Percentiles rank a stretch among this genome's conserved stretches.
Evolutionary conservation across 2,113 vertebrate species (phyloP).

Genomic region (Acanthisitta chloris): DNA sequence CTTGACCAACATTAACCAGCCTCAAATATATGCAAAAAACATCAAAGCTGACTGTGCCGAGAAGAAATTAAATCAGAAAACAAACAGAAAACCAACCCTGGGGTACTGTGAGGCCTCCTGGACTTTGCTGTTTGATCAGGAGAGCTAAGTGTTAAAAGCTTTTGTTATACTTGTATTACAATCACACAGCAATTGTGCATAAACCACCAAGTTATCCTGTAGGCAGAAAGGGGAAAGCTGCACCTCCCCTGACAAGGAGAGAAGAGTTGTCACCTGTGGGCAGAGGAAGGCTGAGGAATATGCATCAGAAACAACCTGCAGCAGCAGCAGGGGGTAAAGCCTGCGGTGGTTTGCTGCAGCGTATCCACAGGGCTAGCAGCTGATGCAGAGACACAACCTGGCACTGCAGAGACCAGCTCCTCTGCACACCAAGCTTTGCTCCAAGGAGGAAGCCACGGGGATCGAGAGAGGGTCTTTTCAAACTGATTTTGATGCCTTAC

Average conservation of each 20-base stretch:
- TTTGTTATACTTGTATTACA: not conserved
- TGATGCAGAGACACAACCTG: not conserved
- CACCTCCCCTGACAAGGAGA: conserved; percentile 5
- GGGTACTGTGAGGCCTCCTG: not conserved
- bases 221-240: conserved; percentile 6
- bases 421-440: not conserved
- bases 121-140: conserved; percentile 43
- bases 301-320: conserved; percentile 19
- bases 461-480: not conserved
- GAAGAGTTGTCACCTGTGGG: conserved; percentile 35
- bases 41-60: conserved; percentile 33
- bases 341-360: not conserved
- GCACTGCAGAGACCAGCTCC: not conserved
- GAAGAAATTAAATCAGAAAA: conserved; percentile 53
- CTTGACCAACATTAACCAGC: conserved; percentile 50
- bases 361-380: not conserved
- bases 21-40: conserved; percentile 36
- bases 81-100: not conserved
- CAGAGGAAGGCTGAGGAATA: not conserved
- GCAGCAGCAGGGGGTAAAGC: conserved; percentile 23
- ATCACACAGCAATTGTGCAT: not conserved
- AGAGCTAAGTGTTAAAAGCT: conserved; percentile 53
- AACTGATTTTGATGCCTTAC: not conserved
- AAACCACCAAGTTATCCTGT: not conserved
- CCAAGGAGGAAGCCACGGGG: not conserved